Evolutionary conservation across 2,888 invertebrate genomes (phyloP), one percentile per base, ranked within the genome.

Genomic region (Halocaridina rubra): DNA sequence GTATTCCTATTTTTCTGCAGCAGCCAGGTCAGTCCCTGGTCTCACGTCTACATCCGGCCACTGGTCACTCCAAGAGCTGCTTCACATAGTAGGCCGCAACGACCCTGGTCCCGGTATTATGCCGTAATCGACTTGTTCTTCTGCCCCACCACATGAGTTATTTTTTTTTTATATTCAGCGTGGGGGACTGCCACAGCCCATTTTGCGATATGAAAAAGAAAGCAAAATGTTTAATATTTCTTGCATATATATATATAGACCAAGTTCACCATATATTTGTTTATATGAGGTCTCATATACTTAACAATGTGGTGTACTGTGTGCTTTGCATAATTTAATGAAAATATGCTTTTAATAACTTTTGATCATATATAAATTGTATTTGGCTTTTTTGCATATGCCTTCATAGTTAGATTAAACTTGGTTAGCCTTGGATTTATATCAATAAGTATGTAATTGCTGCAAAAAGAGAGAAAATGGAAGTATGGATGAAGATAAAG

Each of bases 101-200:
- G 46, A 74, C 80, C 80, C 57, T 39, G 80, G 74, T 72, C 74
- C 67, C 80, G 81, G 81, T 81, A 81, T 81, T 81, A 76, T 81
- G 81, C 81, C 61, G 74, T 72, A 71, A 80, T 80, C 80, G 32
- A 80, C 81, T 76, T 81, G 81, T 81, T 81, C 81, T 81, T 81
- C 76, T 81, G 81, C 81, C 81, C 81, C 81, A 75, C 29, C 57
- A 46, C 46, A 80, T 76, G 81, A 81, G 81, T 81, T 81, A 32
- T 81, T 67, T 22, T 61, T 39, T 39, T 59, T n/a, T 76, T 81
- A 76, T 75, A 75, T 81, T 81, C 75, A 81, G 81, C 75, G 76
- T 67, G 69, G 75, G 32, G 81, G 81, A 81, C 67, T 81, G 81
- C 81, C 81, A 81, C 67, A 32, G 61, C 80, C 72, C 61, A 57